Percentiles rank a stretch among this genome's conserved stretches.
These are phyloP conservation scores for Drosophila rufa DNA, from an alignment of 1,140 invertebrate species.

Conservation along the genomic window DNA sequence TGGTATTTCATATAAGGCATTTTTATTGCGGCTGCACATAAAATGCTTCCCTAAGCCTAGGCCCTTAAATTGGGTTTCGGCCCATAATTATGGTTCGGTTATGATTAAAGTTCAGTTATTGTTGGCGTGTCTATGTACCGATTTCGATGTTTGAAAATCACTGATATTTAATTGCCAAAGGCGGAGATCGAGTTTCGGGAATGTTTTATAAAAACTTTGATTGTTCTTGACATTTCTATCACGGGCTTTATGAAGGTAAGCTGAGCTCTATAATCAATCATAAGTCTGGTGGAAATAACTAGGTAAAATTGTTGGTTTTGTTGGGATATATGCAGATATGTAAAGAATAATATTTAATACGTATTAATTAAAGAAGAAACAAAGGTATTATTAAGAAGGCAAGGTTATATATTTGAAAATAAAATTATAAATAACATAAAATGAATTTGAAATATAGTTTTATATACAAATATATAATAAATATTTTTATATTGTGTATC, in stretches of 20 bases:
- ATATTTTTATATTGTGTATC: too few species aligned
- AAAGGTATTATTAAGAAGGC: neutral
- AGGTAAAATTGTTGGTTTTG: neutral
- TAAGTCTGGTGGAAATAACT: neutral
- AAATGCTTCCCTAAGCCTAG: conserved; percentile 45
- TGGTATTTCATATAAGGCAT: conserved; percentile 52
- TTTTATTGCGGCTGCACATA: conserved; percentile 68
- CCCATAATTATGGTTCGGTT: conserved; percentile 72
- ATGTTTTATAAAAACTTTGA: conserved; percentile 33
- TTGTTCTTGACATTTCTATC: conserved; percentile 58
- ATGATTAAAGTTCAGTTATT: conserved; percentile 74
- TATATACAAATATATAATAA: too few species aligned
- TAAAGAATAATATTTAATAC: neutral
- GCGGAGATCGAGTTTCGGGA: conserved; percentile 5
- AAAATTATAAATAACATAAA: too few species aligned
- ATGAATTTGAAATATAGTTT: too few species aligned
- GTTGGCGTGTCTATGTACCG: conserved; percentile 41
- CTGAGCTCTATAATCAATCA: conserved; percentile 44
- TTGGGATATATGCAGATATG: neutral
- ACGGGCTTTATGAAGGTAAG: neutral
- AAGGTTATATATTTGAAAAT: too few species aligned
- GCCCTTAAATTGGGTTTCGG: conserved; percentile 23
- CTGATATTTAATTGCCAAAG: conserved; percentile 47
- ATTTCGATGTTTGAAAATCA: conserved; percentile 52
- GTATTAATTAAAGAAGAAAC: neutral